phyloP scores from a whole-genome alignment of 2,888 invertebrate species.

The Cerastis leucographa region DNA sequence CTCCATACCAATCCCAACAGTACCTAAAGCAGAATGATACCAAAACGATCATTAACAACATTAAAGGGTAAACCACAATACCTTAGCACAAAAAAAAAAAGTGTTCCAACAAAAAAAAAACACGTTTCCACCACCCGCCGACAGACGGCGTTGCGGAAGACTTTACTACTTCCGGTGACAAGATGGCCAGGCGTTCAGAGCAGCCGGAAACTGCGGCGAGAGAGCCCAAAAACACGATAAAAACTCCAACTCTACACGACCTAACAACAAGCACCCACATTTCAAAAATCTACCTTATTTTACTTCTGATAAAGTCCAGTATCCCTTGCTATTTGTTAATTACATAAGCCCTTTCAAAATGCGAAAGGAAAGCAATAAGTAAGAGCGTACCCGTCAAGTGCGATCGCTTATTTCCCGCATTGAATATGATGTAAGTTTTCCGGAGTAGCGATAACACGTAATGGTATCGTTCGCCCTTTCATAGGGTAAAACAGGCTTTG shows the following conservation, averaged over 20 bases:
- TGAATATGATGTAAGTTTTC: conserved; percentile 87
- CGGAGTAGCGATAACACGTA: conserved; percentile 84
- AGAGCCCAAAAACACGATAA: conserved; percentile 82
- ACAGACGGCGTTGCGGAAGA: conserved; percentile 87
- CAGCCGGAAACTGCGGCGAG: conserved; percentile 86
- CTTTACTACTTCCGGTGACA: conserved; percentile 90
- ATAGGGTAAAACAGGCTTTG: conserved; percentile 66
- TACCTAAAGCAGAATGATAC: conserved; percentile 25
- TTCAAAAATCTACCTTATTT: conserved; percentile 41
- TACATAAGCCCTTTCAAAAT: conserved; percentile 52
- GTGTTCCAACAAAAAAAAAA: conserved; percentile 74
- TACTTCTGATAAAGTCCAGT: fast-evolving
- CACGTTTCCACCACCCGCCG: conserved; percentile 77
- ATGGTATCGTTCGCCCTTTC: conserved; percentile 80
- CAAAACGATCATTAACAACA: conserved; percentile 56
- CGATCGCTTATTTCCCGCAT: conserved; percentile 88
- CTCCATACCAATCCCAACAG: conserved; percentile 3
- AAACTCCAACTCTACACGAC: conserved; percentile 50
- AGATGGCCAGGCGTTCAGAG: conserved; percentile 88
- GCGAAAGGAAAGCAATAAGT: conserved; percentile 77
- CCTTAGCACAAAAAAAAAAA: conserved; percentile 69
- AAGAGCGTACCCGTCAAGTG: conserved; percentile 81
- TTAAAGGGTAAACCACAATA: conserved; percentile 62
- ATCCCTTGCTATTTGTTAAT: not conserved
- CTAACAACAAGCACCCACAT: conserved; percentile 16